phyloP scores from a whole-genome alignment of 2,888 invertebrate species.

The Nephrotoma guestfalica region DNA sequence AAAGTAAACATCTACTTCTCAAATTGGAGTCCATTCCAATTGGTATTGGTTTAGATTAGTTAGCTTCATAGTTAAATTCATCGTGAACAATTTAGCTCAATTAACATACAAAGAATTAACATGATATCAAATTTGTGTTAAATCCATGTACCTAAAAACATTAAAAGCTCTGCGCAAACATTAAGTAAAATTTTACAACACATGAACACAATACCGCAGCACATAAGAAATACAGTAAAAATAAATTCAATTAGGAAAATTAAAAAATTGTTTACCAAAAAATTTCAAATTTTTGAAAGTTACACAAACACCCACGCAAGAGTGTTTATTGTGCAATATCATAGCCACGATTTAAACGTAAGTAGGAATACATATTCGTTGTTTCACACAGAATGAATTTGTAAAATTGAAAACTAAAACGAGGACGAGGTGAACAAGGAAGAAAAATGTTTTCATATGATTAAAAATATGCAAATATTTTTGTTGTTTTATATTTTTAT shows the following conservation, averaged over 20 bases:
- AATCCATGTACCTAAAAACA: not conserved
- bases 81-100: not conserved
- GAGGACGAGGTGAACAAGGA: no score
- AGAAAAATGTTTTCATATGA: no score
- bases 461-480: no score
- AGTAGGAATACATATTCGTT: no score
- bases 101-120: not conserved
- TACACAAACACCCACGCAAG: not conserved
- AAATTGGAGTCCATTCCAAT: no score
- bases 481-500: no score
- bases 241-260: not conserved
- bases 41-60: no score
- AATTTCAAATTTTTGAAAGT: not conserved
- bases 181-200: not conserved
- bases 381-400: no score
- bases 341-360: not conserved
- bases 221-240: not conserved
- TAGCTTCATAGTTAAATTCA: not conserved
- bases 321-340: not conserved
- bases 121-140: not conserved
- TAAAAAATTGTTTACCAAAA: not conserved
- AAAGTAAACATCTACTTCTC: no score
- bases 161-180: not conserved
- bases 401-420: no score
- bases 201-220: not conserved